phyloP scores from a whole-genome alignment of 1,140 invertebrate species.

The Chymomyza costata region DNA sequence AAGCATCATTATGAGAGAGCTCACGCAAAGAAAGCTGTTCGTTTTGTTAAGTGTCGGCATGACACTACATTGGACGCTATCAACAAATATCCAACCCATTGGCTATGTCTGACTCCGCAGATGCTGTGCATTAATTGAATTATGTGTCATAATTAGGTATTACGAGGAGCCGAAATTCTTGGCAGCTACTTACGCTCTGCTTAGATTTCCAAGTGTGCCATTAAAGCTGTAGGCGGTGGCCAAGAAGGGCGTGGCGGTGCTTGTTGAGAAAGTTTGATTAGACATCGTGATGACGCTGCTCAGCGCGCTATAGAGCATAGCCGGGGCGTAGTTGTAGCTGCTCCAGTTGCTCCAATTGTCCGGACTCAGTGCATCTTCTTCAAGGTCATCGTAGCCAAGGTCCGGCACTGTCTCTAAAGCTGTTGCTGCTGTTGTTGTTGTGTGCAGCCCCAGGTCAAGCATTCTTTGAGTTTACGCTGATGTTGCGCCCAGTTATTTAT shows the following conservation, averaged over 20 bases:
- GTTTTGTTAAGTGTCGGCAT: too few species aligned
- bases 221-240: slow-evolving; percentile 31
- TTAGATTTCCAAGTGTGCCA: too few species aligned
- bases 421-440: slow-evolving; percentile 25
- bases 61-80: too few species aligned
- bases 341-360: slow-evolving; percentile 50
- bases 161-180: slow-evolving; percentile 4
- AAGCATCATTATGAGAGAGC: too few species aligned
- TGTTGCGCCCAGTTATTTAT: too few species aligned
- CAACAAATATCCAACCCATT: too few species aligned
- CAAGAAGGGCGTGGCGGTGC: too few species aligned
- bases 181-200: slow-evolving; percentile 49
- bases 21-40: too few species aligned
- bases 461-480: too few species aligned
- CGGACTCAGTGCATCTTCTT: slow-evolving; percentile 22
- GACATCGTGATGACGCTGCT: slow-evolving; percentile 37
- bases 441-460: too few species aligned
- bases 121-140: slow-evolving; percentile 55
- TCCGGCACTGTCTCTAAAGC: slow-evolving; percentile 25
- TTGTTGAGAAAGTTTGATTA: slow-evolving; percentile 54
- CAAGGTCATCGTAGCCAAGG: slow-evolving; percentile 10
- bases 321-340: slow-evolving; percentile 32
- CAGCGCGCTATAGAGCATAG: slow-evolving; percentile 45
- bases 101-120: too few species aligned
- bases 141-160: slow-evolving; percentile 55